Evolutionary conservation across 2,797 vertebrate species (phyloP), one percentile per base, ranked within the genome.

Genomic region (Scarus forsteni): DNA sequence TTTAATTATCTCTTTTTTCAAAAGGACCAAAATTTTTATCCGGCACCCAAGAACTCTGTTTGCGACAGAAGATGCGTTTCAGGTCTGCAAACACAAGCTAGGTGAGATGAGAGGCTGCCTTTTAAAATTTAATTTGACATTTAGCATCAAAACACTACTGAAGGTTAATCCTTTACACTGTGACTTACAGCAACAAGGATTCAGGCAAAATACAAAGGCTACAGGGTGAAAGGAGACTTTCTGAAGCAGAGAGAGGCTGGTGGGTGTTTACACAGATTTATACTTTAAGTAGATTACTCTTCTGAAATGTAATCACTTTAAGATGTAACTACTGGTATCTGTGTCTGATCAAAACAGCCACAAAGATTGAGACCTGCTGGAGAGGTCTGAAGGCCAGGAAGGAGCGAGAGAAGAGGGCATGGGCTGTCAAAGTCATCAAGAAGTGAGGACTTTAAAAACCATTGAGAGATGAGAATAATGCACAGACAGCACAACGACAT

Each of bases 11-110:
- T 70, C 42, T 50, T 45, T 34, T 42, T 27, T 56, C 0, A 2
- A 27, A 85, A 99, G 98, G 90, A 98, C 97, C 45, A 99, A 99
- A 83, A 96, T 99, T 75, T 99, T 99, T 89, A 99, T 99, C 77
- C 97, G 98, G 12, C 97, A 98, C 78, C 96, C 98, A 0, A 94
- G 92, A 82, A 98, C 97, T 34, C 87, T 99, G 72, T 99, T 99
- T 91, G 96, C 96, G 65, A 99, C 96, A 0, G 98, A 99, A 87
- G 97, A 99, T 8, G 96, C 97, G 1, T 98, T 97, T 90, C 96
- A 99, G 85, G 85, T 94, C 77, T 97, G 95, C 83, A 99, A 98
- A 83, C 91, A 99, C 75, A 92, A 96, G 49, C 75, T 99, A 44
- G 93, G 98, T 99, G 60, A 91, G 96, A 60, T 7, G n/a, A 1